Evolutionary conservation across 2,797 vertebrate species (phyloP), one percentile per base, ranked within the genome.

Genomic region (Melanotaenia pygmaea): DNA sequence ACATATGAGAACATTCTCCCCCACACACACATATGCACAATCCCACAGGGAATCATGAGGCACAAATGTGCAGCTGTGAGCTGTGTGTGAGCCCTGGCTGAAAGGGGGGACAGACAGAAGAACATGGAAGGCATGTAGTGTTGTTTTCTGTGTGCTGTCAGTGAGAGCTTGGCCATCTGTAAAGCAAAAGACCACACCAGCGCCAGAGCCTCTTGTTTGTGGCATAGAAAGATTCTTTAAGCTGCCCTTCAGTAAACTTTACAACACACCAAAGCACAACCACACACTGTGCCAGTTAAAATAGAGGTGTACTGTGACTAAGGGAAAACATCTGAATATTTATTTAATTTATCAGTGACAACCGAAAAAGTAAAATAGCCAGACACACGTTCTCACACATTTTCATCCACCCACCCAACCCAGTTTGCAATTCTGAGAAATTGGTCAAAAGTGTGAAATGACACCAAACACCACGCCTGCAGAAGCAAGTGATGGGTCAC

Each of bases 61-160:
- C 80, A 73, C 81, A 86, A 71, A 82, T 89, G 79, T 86, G 85
- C 90, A 94, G 92, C 90, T 91, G 88, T 82, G 83, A 78, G 84
- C 67, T 77, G 77, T 74, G 82, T 57, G 63, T 90, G 85, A 90
- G 87, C 78, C 89, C 59, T 77, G 63, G 76, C 59, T 82, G 57
- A 77, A 78, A 60, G 58, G 59, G 65, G 85, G 80, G 74, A 76
- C 58, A 59, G 43, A 63, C 75, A 40, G 43, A 82, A 74, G 72
- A 72, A 51, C 47, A 86, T 70, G 77, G 69, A 87, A 81, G 74
- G 70, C 81, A 77, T 71, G 80, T 57, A 65, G 74, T 58, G 67
- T 85, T 89, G 86, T 86, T 88, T 85, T 88, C 70, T 74, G 75
- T 80, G 86, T 73, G 80, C 82, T 70, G 84, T 86, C 87, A 80